Percentiles rank a stretch among this genome's conserved stretches.
Evolutionary conservation across 2,888 invertebrate species (phyloP).

Genomic region (Choristoneura rosaceana): DNA sequence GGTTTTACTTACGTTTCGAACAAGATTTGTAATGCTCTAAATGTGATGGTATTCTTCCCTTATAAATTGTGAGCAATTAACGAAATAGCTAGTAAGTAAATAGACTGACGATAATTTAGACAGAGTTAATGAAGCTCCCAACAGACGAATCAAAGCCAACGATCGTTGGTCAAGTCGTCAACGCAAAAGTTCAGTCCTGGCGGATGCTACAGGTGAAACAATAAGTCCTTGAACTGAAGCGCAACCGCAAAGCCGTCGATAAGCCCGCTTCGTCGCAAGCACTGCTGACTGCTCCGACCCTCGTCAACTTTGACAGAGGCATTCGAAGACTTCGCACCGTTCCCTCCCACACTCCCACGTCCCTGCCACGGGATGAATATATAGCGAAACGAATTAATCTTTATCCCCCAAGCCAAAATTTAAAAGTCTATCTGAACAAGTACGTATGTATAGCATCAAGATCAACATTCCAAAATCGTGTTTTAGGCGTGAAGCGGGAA

Average conservation of each 20-base stretch:
- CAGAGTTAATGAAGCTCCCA: not conserved
- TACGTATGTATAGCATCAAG: constrained; percentile 10
- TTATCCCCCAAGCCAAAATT: constrained; percentile 16
- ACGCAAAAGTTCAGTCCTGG: constrained; percentile 2
- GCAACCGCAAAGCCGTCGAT: constrained; percentile 60
- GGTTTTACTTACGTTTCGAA: constrained; percentile 24
- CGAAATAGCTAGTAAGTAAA: too few relatives aligned
- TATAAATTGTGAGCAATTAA: not conserved
- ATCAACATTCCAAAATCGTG: constrained; percentile 27
- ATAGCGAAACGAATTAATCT: constrained; percentile 37
- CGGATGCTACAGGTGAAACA: constrained; percentile 51
- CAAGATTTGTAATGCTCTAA: constrained; percentile 1
- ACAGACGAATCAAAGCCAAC: not conserved
- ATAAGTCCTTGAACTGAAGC: constrained; percentile 51
- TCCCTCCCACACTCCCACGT: constrained; percentile 29
- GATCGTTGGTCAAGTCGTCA: constrained; percentile 11
- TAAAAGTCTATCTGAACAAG: constrained; percentile 11
- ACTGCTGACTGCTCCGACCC: constrained; percentile 63
- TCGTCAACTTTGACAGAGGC: constrained; percentile 69
- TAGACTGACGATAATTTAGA: not conserved
- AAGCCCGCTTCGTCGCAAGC: constrained; percentile 59
- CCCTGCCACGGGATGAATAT: constrained; percentile 28
- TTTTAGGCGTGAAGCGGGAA: constrained; percentile 13
- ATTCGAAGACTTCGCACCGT: constrained; percentile 51
- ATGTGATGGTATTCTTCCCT: not conserved